phyloP scores from a whole-genome alignment of 1,140 invertebrate species.

The Heliconius eleuchia region DNA sequence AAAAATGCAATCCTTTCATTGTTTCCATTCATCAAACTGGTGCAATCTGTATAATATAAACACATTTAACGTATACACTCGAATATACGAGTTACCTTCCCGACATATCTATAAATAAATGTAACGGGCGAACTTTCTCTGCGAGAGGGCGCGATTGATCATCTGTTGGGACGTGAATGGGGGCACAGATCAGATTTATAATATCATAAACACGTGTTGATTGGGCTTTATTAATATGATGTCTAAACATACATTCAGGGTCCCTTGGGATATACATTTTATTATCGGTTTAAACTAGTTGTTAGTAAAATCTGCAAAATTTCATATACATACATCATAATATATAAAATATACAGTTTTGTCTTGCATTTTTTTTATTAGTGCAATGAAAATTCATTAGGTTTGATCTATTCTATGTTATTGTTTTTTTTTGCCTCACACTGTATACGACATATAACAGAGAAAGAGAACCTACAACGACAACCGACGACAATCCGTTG shows the following conservation, averaged over 20 bases:
- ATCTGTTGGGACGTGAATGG: constrained; percentile 55
- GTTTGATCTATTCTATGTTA: no score
- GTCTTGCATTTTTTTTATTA: no score
- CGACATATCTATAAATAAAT: constrained; percentile 59
- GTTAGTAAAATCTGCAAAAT: neutral
- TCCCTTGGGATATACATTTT: constrained; percentile 20
- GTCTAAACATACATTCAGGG: constrained; percentile 27
- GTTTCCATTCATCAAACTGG: neutral
- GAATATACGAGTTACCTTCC: constrained; percentile 28
- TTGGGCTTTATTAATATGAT: constrained; percentile 33
- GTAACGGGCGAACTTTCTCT: constrained; percentile 56
- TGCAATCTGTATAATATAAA: neutral
- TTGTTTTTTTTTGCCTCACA: no score
- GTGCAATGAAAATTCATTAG: no score
- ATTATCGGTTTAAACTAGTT: neutral
- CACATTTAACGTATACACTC: neutral
- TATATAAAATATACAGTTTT: no score
- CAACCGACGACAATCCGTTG: no score
- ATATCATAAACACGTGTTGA: constrained; percentile 48
- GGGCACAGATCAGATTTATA: constrained; percentile 41
- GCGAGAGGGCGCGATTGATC: constrained; percentile 57
- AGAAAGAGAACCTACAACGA: no score
- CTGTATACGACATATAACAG: no score
- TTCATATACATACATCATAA: no score
- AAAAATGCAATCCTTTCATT: neutral